Percentiles rank a stretch among this genome's conserved stretches.
phyloP scores from a whole-genome alignment of 37 sponge, comb jelly and placozoan species.

The Dysidea cf. avara region DNA sequence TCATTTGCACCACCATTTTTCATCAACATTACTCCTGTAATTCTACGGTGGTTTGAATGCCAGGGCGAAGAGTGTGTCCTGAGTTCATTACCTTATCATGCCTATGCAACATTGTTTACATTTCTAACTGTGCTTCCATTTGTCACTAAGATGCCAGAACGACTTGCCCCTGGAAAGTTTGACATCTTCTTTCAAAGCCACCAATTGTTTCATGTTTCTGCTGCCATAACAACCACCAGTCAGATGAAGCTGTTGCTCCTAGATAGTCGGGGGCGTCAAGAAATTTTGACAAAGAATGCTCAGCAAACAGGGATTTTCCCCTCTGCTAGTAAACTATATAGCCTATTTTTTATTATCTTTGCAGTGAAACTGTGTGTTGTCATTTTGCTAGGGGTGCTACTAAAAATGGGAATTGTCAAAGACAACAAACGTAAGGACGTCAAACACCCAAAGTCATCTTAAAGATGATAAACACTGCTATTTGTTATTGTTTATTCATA shows the following conservation, averaged over 20 bases:
- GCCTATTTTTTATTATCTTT: too few relatives aligned
- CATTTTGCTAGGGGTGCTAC: too few relatives aligned
- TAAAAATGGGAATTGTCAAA: too few relatives aligned
- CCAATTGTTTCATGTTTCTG: conserved; percentile 73
- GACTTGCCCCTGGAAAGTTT: conserved; percentile 75
- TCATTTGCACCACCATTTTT: conserved; percentile 36
- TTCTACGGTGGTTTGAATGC: conserved; percentile 3
- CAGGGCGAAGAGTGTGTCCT: conserved; percentile 25
- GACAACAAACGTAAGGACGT: too few relatives aligned
- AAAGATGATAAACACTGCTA: too few relatives aligned
- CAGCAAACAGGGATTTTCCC: too few relatives aligned
- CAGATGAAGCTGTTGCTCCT: conserved; percentile 53
- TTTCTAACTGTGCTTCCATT: conserved; percentile 54
- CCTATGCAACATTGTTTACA: background rate
- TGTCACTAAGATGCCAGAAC: conserved; percentile 84
- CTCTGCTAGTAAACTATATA: too few relatives aligned
- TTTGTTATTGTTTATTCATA: too few relatives aligned
- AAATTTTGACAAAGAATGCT: conserved; percentile 1
- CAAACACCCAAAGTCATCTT: too few relatives aligned
- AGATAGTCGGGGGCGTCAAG: conserved; percentile 32
- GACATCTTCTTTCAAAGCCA: conserved; percentile 82
- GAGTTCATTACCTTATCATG: conserved; percentile 23
- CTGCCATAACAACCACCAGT: conserved; percentile 26
- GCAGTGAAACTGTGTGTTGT: too few relatives aligned
- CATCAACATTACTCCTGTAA: conserved; percentile 9